Evolutionary conservation across 2,113 vertebrate genomes (phyloP).

Genomic region (Dolichallabes microphthalmus): DNA sequence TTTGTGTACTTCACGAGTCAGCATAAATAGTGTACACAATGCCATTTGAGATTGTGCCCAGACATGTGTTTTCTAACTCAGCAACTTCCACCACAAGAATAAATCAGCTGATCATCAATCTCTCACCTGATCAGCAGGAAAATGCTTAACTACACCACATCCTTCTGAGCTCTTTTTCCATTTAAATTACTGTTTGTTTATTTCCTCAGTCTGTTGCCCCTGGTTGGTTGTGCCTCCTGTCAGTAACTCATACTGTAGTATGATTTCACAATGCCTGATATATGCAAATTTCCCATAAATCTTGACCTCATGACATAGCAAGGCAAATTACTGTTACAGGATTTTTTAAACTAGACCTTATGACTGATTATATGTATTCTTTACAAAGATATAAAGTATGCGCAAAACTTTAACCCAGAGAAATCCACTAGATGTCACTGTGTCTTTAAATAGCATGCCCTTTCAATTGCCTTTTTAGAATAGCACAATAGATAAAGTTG

Average conservation of each 20-base stretch:
- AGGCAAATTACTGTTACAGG: not conserved
- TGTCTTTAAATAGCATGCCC: too few species aligned
- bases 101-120: not conserved
- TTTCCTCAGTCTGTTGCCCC: not conserved
- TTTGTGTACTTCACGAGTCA: not conserved
- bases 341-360: not conserved
- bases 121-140: too few species aligned
- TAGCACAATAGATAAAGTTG: too few species aligned
- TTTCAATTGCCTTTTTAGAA: too few species aligned
- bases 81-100: not conserved
- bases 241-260: not conserved
- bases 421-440: too few species aligned
- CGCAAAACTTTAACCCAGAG: not conserved
- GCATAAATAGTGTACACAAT: not conserved
- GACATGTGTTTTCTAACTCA: not conserved
- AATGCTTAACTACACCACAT: not conserved
- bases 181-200: too few species aligned
- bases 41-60: not conserved
- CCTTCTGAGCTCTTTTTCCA: not conserved
- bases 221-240: not conserved
- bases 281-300: too few species aligned
- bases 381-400: not conserved
- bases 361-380: not conserved
- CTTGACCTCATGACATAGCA: not conserved
- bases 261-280: not conserved